Conservation (phyloP, 2,113 vertebrate species). For the Eira barbara region DNA sequence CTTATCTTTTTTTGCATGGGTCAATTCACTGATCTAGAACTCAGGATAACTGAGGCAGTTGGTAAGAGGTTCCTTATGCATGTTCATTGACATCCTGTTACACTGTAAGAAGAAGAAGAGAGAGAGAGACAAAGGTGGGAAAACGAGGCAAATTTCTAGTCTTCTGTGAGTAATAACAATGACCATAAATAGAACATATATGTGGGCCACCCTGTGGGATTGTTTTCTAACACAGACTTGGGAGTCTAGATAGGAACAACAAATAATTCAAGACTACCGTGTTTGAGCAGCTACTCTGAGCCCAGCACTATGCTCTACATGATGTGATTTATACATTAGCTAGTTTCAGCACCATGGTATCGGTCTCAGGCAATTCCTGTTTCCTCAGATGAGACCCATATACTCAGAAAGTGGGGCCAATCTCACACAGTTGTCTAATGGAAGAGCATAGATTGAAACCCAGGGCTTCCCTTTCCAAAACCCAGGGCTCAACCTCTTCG, state of each 20-base stretch:
- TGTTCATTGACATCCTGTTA: neutral
- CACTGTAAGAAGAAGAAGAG: neutral
- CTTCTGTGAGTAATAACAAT: neutral
- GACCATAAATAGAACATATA: neutral
- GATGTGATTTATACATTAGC: neutral
- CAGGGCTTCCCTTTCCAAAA: neutral
- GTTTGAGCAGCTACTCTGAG: no score
- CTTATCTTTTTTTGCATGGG: neutral
- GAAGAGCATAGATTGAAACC: neutral
- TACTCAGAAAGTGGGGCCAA: neutral
- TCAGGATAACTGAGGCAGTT: neutral
- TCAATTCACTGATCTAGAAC: neutral
- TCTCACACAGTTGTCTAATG: neutral
- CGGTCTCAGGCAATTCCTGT: accelerated
- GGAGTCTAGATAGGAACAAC: neutral
- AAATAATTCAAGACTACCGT: neutral
- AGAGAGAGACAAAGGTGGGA: neutral
- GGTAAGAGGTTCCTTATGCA: neutral
- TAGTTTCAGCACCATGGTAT: neutral
- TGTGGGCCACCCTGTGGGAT: neutral
- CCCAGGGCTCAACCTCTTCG: neutral
- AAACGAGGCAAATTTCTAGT: neutral
- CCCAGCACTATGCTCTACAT: no score
- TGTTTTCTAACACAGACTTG: neutral
- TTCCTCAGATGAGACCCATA: neutral